Conservation (phyloP, 2,113 vertebrate species). For the Quiscalus mexicanus region DNA sequence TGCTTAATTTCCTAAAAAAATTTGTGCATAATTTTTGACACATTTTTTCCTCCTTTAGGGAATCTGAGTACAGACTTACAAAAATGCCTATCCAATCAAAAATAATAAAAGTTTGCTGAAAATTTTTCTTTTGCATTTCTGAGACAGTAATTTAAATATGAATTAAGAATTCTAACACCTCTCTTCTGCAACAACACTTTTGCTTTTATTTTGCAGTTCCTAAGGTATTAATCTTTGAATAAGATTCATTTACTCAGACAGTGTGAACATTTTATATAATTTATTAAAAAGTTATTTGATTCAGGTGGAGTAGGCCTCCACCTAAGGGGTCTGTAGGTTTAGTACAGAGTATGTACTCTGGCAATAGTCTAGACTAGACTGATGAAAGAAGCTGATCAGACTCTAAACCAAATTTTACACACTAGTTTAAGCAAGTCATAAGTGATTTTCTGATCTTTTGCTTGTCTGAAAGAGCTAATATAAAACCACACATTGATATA, state of each 20-base stretch:
- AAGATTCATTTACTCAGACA: background rate
- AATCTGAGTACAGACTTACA: background rate
- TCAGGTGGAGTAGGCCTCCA: background rate
- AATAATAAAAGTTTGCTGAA: background rate
- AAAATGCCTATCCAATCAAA: background rate
- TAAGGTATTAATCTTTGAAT: background rate
- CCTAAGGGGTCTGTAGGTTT: background rate
- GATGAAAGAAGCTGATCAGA: conserved; percentile 41
- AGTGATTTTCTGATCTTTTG: background rate
- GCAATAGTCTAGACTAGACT: background rate
- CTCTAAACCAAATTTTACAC: background rate
- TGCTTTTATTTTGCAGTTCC: background rate
- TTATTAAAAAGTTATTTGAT: background rate
- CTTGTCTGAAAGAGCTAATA: background rate
- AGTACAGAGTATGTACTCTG: background rate
- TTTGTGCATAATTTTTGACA: background rate
- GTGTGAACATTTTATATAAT: background rate
- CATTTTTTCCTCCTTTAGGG: background rate
- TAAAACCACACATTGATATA: background rate
- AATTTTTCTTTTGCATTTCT: background rate
- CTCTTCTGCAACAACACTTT: background rate
- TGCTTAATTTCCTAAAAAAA: background rate
- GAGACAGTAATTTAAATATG: background rate
- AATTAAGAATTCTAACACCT: background rate
- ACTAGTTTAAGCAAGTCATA: background rate